Evolutionary conservation across 2,888 invertebrate species (phyloP).

Genomic region (Ochropacha duplaris): DNA sequence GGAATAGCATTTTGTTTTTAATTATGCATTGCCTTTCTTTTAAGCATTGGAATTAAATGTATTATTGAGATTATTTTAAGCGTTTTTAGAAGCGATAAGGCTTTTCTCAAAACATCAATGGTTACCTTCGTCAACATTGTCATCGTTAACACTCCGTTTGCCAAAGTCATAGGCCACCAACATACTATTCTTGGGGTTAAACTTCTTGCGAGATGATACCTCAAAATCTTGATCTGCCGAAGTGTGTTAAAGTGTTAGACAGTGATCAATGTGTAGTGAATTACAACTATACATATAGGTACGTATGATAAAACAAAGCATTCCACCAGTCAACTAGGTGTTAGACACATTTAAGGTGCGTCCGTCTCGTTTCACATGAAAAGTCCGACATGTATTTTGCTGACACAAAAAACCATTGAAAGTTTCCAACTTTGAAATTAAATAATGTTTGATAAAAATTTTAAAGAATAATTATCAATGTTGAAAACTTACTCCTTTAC

Average conservation of each 20-base stretch:
- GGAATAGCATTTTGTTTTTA: background rate
- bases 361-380: constrained; percentile 1
- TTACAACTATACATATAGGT: background rate
- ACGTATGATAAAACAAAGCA: constrained; percentile 7
- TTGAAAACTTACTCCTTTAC: constrained; percentile 17
- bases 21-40: background rate
- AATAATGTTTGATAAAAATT: constrained; percentile 5
- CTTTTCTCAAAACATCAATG: constrained; percentile 7
- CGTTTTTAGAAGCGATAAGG: background rate
- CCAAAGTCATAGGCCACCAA: constrained; percentile 69
- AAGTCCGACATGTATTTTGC: background rate
- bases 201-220: constrained; percentile 48
- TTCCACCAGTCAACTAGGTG: constrained; percentile 28
- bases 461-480: constrained; percentile 16
- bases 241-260: constrained; percentile 31
- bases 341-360: constrained; percentile 5
- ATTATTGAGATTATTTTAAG: constrained; percentile 5
- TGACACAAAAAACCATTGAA: constrained; percentile 6
- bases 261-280: constrained; percentile 10
- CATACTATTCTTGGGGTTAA: constrained; percentile 59
- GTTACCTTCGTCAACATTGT: constrained; percentile 66
- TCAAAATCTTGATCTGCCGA: constrained; percentile 40
- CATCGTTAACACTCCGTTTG: constrained; percentile 65
- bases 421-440: constrained; percentile 6
- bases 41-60: background rate